Evolutionary conservation across 1,140 invertebrate species (phyloP).

Genomic region (honey bee (Apis mellifera)): DNA sequence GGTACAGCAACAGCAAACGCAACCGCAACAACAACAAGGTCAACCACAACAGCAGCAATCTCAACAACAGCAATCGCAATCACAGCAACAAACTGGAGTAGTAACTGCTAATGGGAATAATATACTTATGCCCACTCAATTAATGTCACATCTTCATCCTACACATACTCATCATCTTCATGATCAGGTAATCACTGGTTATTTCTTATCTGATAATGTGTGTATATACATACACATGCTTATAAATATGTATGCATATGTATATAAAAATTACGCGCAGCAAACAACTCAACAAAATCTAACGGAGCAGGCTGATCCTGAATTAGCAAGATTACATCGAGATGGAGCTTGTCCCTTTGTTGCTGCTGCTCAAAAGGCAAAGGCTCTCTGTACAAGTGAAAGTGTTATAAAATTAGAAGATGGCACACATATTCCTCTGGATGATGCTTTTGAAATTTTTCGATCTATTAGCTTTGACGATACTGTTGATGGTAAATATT

Average conservation of each 20-base stretch:
- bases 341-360: slow-evolving; percentile 76
- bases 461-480: slow-evolving; percentile 82
- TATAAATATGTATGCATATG: neutral
- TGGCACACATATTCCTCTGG: slow-evolving; percentile 79
- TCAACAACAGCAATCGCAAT: slow-evolving; percentile 68
- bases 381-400: slow-evolving; percentile 74
- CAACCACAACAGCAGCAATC: slow-evolving; percentile 59
- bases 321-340: slow-evolving; percentile 72
- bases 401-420: slow-evolving; percentile 78
- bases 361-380: slow-evolving; percentile 74
- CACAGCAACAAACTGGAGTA: slow-evolving; percentile 68
- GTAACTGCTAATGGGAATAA: slow-evolving; percentile 70
- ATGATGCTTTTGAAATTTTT: slow-evolving; percentile 83
- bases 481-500: slow-evolving; percentile 78
- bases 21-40: slow-evolving; percentile 69
- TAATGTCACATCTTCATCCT: slow-evolving; percentile 79
- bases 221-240: neutral
- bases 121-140: slow-evolving; percentile 74
- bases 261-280: slow-evolving; percentile 37
- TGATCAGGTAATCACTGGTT: slow-evolving; percentile 68
- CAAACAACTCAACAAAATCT: slow-evolving; percentile 70
- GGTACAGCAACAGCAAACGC: slow-evolving; percentile 77
- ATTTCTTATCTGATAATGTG: neutral
- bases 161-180: slow-evolving; percentile 74
- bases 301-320: slow-evolving; percentile 70